Base-by-base conservation (phyloP, 1,140 invertebrate species). In the Homalodisca vitripennis region DNA sequence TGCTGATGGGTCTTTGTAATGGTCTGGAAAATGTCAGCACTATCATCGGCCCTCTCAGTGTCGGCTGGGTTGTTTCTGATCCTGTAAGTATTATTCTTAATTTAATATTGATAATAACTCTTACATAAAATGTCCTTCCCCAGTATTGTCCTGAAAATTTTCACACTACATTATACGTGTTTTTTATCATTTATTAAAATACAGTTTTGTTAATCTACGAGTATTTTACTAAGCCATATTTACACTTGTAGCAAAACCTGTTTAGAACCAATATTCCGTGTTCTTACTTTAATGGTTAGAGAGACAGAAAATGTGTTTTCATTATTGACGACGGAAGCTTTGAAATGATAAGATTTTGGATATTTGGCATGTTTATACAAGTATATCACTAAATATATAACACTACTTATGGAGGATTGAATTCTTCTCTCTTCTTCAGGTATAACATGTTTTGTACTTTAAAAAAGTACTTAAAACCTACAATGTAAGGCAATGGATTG, bases 1-100 rank as follows among this genome's bases (percentile, higher is more conserved):
- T 87, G 0, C 78, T 93, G n/a, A 87, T 90, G 83, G 86, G 86
- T 0, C 83, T 90, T 24, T 87, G 87, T 0, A 91, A 91, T 75
- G 83, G 84, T 22, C 72, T 86, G 22, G 88, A 88, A 0, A 91
- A 89, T 48, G 74, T 88, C 10, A 86, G 87, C 34, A 86, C 87
- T 24, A 88, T 92, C 47, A 71, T 90, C 6, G 88, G 88, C 13
- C 90, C 90, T 1, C 73, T 86, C 1, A 78, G 86, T 1, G 85
- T 86, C 13, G 85, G 87, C 0, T 77, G 83, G 22, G 82, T 92
- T 17, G 79, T 92, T 0, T 80, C 79, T 3, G 83, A 91, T 72
- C 76, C 80, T 55, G 89, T 91, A 79, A 71, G 81, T 79, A 27
- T 53, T 17, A 3, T 12, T 53, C 12, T 12, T 14, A 12, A 53